Evolutionary conservation across 2,888 invertebrate genomes (phyloP), one percentile per base, ranked within the genome.

Genomic region (Byasa hedistus): DNA sequence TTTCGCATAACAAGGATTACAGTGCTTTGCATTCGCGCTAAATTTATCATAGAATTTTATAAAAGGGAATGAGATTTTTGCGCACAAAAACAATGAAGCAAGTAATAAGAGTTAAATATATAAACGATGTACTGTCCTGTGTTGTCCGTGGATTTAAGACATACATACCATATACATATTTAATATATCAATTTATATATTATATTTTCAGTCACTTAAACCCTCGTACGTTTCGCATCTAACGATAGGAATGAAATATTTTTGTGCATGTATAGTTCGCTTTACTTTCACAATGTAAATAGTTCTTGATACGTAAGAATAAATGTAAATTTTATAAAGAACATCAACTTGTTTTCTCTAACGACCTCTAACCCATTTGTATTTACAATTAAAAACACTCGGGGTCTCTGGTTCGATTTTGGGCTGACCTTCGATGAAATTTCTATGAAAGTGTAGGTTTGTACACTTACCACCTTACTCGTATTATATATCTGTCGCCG

Each of bases 311-410:
- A 85, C 75, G 82, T 90, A 91, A 91, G 89, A 90, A 84, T 91
- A 91, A 89, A 91, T 90, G 91, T 91, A 91, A 81, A 90, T 91
- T 91, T 91, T 91, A 87, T 88, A 91, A 85, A 86, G 77, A 77
- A 75, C 70, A 54, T 68, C 54, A 27, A 70, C 68, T 77, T 72
- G 8, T 62, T 62, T 63, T 56, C 60, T 21, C 60, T 66, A 56
- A 44, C 48, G 27, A 48, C 39, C 32, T 32, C 10, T 7, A 32
- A n/a, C n/a, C n/a, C n/a, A n/a, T n/a, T n/a, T n/a, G n/a, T n/a
- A n/a, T n/a, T n/a, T n/a, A 27, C 5, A 27, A 27, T 27, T 27
- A 5, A 4, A 4, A 27, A 27, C 5, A 27, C n/a, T 27, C 27
- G 5, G 5, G 27, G 3, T 27, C 27, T 27, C 27, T 5, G 27